Evolutionary conservation across 2,888 invertebrate genomes (phyloP), one percentile per base, ranked within the genome.

Genomic region (Coecobrya sp.): DNA sequence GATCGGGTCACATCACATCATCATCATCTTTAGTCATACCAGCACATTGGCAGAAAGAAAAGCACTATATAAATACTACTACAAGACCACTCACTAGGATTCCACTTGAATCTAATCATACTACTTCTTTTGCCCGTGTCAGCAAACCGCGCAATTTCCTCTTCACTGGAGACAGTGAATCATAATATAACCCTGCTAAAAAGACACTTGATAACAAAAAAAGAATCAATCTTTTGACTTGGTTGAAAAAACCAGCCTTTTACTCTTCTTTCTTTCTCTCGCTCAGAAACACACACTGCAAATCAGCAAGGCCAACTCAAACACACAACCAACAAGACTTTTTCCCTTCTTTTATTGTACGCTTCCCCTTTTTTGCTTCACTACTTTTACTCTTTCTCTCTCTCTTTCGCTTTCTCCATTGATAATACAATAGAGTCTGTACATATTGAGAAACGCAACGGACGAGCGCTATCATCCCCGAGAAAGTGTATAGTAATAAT

Each of bases 131-230:
- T 76, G 45, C 55, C 81, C n/a, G 81, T 81, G 81, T 81, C 55
- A 81, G 81, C 81, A 81, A 81, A 81, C 81, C 81, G 55, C 81
- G 19, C 81, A 81, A 81, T 81, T 81, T 81, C 81, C 81, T 81
- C 30, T 55, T 22, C 55, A 30, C 27, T 81, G 81, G 81, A 81
- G 81, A 81, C 81, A 55, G 55, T 81, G 55, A 81, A 55, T 81
- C 81, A 81, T 81, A 81, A 81, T 81, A 81, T 81, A 81, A 30
- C 55, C 81, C 27, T n/a, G 52, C 81, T 81, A 81, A 81, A 70
- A 88, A 68, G 52, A 81, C 88, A 82, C 89, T 82, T 89, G 89
- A 89, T 89, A 89, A 81, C 81, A 81, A 89, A 89, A 85, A 76
- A 82, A 89, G 89, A 89, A 81, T 89, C 89, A 89, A 89, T 89